Conservation (phyloP, 2,888 invertebrate species). For the Scrobipalpa costella region DNA sequence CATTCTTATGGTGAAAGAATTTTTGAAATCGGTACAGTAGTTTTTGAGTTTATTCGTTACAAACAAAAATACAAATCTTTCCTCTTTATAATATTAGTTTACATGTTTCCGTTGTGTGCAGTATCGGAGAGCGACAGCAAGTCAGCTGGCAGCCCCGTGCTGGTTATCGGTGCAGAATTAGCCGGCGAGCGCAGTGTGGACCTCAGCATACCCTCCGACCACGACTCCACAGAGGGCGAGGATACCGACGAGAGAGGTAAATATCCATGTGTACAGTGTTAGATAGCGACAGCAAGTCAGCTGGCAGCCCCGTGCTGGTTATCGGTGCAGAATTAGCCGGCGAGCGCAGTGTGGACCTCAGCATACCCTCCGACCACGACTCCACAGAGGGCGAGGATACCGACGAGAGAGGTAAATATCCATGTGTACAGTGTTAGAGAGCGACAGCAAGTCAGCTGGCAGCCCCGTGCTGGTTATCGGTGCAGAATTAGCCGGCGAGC, state of each 20-base stretch:
- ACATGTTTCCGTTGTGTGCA: too few species aligned
- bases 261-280: too few species aligned
- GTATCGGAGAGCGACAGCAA: slow-evolving; percentile 63
- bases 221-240: slow-evolving; percentile 92
- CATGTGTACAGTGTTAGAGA: slow-evolving; percentile 52
- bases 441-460: slow-evolving; percentile 58
- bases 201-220: slow-evolving; percentile 82
- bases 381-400: slow-evolving; percentile 91
- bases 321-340: slow-evolving; percentile 84
- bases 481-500: slow-evolving; percentile 76
- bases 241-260: slow-evolving; percentile 83
- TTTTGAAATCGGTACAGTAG: too few species aligned
- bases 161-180: slow-evolving; percentile 86
- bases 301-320: slow-evolving; percentile 80
- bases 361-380: slow-evolving; percentile 86
- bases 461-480: slow-evolving; percentile 86
- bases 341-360: slow-evolving; percentile 65
- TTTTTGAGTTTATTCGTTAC: too few species aligned
- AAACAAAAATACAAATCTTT: too few species aligned
- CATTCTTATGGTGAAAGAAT: too few species aligned
- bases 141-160: slow-evolving; percentile 72
- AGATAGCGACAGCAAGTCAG: slow-evolving; percentile 60
- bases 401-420: slow-evolving; percentile 81
- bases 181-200: slow-evolving; percentile 65
- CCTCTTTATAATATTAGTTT: too few species aligned